These are phyloP conservation scores for Enoplosus armatus DNA, from an alignment of 2,797 vertebrate species.

Conservation along the genomic window DNA sequence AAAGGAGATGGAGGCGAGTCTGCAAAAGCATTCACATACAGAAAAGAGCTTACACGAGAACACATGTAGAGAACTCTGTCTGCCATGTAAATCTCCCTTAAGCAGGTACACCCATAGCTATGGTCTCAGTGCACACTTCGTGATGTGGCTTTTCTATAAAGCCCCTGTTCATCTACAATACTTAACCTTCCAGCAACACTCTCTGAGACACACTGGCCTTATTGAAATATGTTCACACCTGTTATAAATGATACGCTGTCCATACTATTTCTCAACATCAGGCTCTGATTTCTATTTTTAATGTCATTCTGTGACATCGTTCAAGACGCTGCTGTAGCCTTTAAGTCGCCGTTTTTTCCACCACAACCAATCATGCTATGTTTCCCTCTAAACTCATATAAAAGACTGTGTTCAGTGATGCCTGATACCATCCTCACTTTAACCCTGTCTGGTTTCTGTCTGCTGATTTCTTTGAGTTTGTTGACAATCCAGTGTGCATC, in stretches of 20 bases:
- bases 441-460: constrained; percentile 50
- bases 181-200: neutral
- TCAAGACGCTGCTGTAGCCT: neutral
- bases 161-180: neutral
- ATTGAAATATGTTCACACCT: constrained; percentile 31
- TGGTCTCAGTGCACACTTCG: neutral
- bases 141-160: constrained; percentile 10
- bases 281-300: constrained; percentile 25
- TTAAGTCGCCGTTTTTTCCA: neutral
- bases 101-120: neutral
- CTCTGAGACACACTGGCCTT: neutral
- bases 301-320: neutral
- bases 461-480: constrained; percentile 50
- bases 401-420: constrained; percentile 17
- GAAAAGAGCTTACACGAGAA: constrained; percentile 18
- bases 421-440: constrained; percentile 34
- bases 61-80: constrained; percentile 5
- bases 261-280: constrained; percentile 15
- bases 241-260: constrained; percentile 11
- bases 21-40: constrained; percentile 29
- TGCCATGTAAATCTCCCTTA: constrained; percentile 18
- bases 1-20: constrained; percentile 9
- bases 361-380: neutral
- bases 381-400: constrained; percentile 12
- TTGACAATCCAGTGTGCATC: constrained; percentile 63